Evolutionary conservation across 2,113 vertebrate species (phyloP), one percentile per base, ranked within the genome.

Genomic region (Apeltes quadracus): DNA sequence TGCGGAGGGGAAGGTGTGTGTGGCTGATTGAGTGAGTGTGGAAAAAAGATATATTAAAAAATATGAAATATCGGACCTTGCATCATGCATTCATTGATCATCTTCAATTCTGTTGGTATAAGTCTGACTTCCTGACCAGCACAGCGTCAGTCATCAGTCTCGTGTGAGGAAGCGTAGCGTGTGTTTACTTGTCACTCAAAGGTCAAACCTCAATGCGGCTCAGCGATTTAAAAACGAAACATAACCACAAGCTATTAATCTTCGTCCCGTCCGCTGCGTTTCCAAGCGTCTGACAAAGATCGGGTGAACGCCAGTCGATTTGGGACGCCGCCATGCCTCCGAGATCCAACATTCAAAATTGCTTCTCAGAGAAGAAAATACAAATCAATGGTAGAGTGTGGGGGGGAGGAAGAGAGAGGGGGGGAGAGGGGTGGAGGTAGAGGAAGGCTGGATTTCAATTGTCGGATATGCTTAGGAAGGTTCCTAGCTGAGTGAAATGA

Each of bases 281-380:
- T 79, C 69, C 48, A 58, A 57, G 68, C 54, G 55, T 83, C 62
- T 74, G 67, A 79, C 83, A 68, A 83, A 83, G 75, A 54, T 62
- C 51, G 59, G 46, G 69, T 43, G 62, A 58, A 39, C 23, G 14
- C 48, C 63, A 69, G 59, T 83, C 6, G 22, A 83, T 83, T 62
- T 51, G 36, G 50, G 56, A 16, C 1, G 13, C 2, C 7, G 1
- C 22, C 64, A 13, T 7, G 34, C 72, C 34, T 68, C 27, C 9
- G 29, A 36, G 22, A 66, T 64, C 25, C 41, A 84, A 71, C 80
- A 64, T 53, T 75, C 34, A 54, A 4, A 70, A 75, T 79, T 2
- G 69, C 69, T 69, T 75, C 67, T 57, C 74, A 56, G 77, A 7
- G 32, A 34, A 7, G 32, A 62, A 67, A 85, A 46, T 85, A 72